phyloP scores from a whole-genome alignment of 1,140 invertebrate genomes.

The Samia ricini region DNA sequence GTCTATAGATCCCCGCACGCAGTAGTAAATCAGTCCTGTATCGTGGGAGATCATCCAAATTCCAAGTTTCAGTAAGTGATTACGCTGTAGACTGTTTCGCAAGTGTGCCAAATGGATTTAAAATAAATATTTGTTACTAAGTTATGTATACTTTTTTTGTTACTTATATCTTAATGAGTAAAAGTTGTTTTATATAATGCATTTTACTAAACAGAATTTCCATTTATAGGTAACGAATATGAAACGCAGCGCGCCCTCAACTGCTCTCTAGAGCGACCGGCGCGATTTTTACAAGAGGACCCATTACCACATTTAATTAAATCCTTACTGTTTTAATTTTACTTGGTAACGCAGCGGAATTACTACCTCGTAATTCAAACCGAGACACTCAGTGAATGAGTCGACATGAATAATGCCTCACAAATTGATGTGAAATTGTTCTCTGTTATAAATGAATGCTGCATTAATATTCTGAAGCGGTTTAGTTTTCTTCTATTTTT shows the following conservation, averaged over 20 bases:
- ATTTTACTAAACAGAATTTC: slow-evolving; percentile 21
- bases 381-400: slow-evolving; percentile 14
- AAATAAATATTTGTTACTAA: no score
- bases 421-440: slow-evolving; percentile 18
- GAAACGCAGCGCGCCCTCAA: slow-evolving; percentile 33
- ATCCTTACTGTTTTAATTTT: slow-evolving; percentile 60
- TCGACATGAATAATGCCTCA: slow-evolving; percentile 24
- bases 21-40: no score
- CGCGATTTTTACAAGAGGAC: slow-evolving; percentile 48
- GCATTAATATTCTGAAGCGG: background rate
- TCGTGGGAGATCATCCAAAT: no score
- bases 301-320: slow-evolving; percentile 60
- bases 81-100: no score
- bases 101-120: no score
- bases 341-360: slow-evolving; percentile 43
- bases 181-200: background rate
- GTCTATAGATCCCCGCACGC: no score
- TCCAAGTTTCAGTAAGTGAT: no score
- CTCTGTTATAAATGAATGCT: slow-evolving; percentile 8
- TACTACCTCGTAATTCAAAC: slow-evolving; percentile 37
- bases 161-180: no score
- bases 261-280: slow-evolving; percentile 15
- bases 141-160: no score
- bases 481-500: background rate
- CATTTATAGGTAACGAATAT: slow-evolving; percentile 34